Conservation (phyloP, 2,888 invertebrate genomes). For the Ferdinandea cuprea region DNA sequence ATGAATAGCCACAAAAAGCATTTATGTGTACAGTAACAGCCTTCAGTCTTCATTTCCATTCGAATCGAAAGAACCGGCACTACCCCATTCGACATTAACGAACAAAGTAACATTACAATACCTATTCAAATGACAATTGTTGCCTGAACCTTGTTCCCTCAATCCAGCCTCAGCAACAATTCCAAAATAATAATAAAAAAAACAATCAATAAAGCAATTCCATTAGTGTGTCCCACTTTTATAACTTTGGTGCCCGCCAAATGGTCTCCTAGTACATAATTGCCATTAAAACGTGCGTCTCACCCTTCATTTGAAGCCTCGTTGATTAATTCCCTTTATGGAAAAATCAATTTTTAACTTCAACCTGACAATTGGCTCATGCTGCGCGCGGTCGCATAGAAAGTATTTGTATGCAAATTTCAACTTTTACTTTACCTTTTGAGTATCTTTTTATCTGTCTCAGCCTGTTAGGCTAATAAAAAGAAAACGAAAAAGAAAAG, state of each 20-base stretch:
- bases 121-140: slow-evolving; percentile 63
- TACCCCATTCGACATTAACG: slow-evolving; percentile 35
- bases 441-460: slow-evolving; percentile 9
- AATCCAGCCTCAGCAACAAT: slow-evolving; percentile 10
- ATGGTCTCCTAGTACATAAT: slow-evolving; percentile 19
- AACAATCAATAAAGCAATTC: slow-evolving; percentile 44
- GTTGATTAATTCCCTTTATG: not conserved
- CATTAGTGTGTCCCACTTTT: slow-evolving; percentile 32
- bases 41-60: not conserved
- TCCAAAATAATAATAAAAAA: slow-evolving; percentile 13
- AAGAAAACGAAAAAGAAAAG: not conserved
- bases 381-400: too few relatives aligned
- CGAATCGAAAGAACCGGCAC: slow-evolving; percentile 19
- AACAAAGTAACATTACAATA: slow-evolving; percentile 37
- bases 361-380: not conserved
- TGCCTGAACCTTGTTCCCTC: slow-evolving; percentile 31
- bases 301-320: not conserved
- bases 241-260: slow-evolving; percentile 27
- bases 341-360: slow-evolving; percentile 28
- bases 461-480: not conserved
- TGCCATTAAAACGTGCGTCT: slow-evolving; percentile 18
- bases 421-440: slow-evolving; percentile 24
- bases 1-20: too few relatives aligned
- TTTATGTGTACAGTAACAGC: too few relatives aligned
- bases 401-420: slow-evolving; percentile 35